Conservation (phyloP, 2,888 invertebrate genomes). For the Ormyrus pomaceus region DNA sequence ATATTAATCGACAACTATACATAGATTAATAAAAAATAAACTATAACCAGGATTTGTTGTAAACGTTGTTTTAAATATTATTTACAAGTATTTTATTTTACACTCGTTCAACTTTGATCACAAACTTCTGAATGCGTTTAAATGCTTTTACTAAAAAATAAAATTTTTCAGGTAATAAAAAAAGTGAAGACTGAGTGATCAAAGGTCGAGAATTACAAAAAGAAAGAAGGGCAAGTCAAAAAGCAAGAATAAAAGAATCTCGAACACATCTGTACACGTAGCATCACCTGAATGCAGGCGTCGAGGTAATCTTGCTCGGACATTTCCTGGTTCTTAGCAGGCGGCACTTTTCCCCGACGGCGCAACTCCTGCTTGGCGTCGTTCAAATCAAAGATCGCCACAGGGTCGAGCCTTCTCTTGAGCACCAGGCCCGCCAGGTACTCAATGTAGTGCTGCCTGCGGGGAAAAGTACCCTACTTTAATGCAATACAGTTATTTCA, state of each 20-base stretch:
- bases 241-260: constrained; percentile 23
- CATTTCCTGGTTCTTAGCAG: constrained; percentile 88
- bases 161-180: constrained; percentile 13
- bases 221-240: not conserved
- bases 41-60: constrained; percentile 12
- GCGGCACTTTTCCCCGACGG: constrained; percentile 89
- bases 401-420: constrained; percentile 90
- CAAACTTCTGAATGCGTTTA: not conserved
- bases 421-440: constrained; percentile 94
- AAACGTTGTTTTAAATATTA: not conserved
- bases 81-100: not conserved
- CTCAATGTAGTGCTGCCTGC: constrained; percentile 96
- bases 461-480: constrained; percentile 69
- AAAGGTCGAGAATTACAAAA: not conserved
- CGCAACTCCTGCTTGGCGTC: constrained; percentile 92
- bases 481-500: constrained; percentile 12
- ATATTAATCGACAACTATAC: too few relatives aligned
- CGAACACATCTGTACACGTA: constrained; percentile 24
- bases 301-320: constrained; percentile 90
- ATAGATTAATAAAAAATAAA: not conserved
- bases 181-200: constrained; percentile 13
- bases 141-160: not conserved
- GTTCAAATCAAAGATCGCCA: constrained; percentile 90
- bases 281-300: constrained; percentile 89
- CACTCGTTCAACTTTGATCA: not conserved